phyloP scores from a whole-genome alignment of 2,113 vertebrate genomes.

The Barbus barbus region DNA sequence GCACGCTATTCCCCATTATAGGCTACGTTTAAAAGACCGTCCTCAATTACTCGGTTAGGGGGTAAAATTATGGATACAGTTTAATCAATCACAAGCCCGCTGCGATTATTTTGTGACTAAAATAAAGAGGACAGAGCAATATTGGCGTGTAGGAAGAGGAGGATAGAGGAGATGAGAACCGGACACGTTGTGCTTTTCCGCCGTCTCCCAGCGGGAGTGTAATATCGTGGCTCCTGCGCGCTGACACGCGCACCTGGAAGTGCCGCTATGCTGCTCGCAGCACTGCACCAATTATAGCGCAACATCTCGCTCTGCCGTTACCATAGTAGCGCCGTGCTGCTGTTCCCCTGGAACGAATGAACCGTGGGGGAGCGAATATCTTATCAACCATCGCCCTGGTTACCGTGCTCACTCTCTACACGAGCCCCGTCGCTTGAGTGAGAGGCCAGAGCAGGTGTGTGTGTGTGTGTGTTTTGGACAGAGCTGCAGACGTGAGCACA shows the following conservation, averaged over 20 bases:
- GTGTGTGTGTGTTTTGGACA: conserved; percentile 40
- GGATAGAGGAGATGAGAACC: neutral
- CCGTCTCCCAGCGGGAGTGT: conserved; percentile 54
- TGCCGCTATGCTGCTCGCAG: conserved; percentile 59
- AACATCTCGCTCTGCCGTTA: conserved; percentile 60
- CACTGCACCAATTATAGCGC: conserved; percentile 63
- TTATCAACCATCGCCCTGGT: conserved; percentile 63
- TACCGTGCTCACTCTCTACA: conserved; percentile 47
- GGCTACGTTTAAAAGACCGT: neutral
- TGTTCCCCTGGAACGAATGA: conserved; percentile 59
- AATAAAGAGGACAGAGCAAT: neutral
- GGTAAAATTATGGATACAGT: neutral
- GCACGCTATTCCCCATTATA: neutral
- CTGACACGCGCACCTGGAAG: conserved; percentile 60
- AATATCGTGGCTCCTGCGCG: conserved; percentile 53
- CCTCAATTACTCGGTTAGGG: neutral
- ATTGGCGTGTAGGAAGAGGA: neutral
- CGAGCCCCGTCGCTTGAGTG: conserved; percentile 52
- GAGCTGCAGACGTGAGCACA: conserved; percentile 48
- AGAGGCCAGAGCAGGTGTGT: conserved; percentile 48
- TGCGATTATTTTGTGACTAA: neutral
- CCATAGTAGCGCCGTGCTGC: conserved; percentile 60
- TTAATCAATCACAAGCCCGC: neutral
- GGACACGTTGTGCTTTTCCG: conserved; percentile 53
- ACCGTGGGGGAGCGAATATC: conserved; percentile 62